Evolutionary conservation across 2,888 invertebrate species (phyloP), one percentile per base, ranked within the genome.

Genomic region (Erebia ligea): DNA sequence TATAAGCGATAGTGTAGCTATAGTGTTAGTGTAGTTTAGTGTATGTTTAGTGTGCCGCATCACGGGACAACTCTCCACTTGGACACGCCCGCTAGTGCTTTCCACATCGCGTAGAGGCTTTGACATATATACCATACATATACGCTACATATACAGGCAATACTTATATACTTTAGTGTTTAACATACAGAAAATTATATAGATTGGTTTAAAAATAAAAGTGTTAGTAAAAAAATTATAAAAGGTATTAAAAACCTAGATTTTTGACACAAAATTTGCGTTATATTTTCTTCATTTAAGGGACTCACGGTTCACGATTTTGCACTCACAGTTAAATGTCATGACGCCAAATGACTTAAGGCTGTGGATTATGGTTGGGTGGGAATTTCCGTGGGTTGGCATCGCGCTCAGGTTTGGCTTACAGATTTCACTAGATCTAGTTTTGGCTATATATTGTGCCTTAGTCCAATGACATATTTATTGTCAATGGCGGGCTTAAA

Each of bases 21-120:
- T 42, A 15, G n/a, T 15, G 52, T 42, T 56, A 64, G 21, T 59
- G 58, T 11, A 13, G 40, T 17, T 50, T 15, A 50, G 61, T 61
- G 59, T 69, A 59, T 42, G 69, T 69, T 73, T 59, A 67, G 69
- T 67, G 71, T 52, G 40, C 50, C 40, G 71, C 68, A 17, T 15
- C 71, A 19, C 74, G 80, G 75, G 82, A 63, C 54, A 80, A 81
- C n/a, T 9, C 21, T 4, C 83, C 87, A 84, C 89, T 86, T 79
- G 79, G 86, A 90, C 90, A 90, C 90, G 90, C 88, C 84, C 88
- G 80, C 86, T 77, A 82, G 82, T 82, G 85, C 84, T 81, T 77
- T 75, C 78, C 84, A 81, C 82, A 76, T 67, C 76, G 75, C 73
- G 76, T 77, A 75, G 74, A 75, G 76, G 78, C 81, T 80, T 80